A percentile compares a stretch with the other conserved stretches of the same genome.
These are phyloP conservation scores for Tiliqua scincoides DNA, from an alignment of 2,113 vertebrate species.

Conservation along the genomic window DNA sequence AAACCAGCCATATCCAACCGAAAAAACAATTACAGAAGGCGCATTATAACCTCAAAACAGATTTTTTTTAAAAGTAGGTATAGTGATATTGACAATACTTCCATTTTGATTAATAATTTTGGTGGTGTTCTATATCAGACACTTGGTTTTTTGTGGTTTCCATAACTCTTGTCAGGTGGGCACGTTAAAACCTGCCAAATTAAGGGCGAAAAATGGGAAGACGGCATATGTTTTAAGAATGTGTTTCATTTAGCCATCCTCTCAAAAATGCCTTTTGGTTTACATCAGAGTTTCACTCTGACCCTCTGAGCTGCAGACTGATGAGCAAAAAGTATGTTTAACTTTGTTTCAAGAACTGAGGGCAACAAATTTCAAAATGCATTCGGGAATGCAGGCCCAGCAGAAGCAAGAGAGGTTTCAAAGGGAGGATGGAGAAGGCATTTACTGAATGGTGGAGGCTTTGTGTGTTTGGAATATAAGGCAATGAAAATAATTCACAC, in stretches of 20 bases:
- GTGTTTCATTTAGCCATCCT: conserved; percentile 21
- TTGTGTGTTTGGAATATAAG: background rate
- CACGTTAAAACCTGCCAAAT: background rate
- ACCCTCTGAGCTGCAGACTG: background rate
- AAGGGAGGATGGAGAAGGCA: background rate
- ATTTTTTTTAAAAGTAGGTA: background rate
- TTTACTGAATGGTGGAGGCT: background rate
- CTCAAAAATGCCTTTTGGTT: background rate
- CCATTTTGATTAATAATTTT: background rate
- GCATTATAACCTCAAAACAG: background rate
- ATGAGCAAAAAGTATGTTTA: background rate
- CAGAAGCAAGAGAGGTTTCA: background rate
- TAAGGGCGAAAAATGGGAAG: background rate
- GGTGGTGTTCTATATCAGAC: background rate
- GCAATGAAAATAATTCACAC: background rate
- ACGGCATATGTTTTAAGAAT: background rate
- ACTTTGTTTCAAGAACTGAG: background rate
- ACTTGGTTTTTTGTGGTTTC: background rate
- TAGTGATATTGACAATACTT: background rate
- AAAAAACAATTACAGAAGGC: background rate
- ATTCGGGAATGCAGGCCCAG: background rate
- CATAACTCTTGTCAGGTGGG: background rate
- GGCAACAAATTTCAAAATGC: background rate
- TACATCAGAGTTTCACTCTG: conserved; percentile 4
- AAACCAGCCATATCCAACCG: background rate